A percentile compares a stretch with the other conserved stretches of the same genome.
These are phyloP conservation scores for Ecliptopera silaceata DNA, from an alignment of 2,888 invertebrate genomes.

Conservation along the genomic window DNA sequence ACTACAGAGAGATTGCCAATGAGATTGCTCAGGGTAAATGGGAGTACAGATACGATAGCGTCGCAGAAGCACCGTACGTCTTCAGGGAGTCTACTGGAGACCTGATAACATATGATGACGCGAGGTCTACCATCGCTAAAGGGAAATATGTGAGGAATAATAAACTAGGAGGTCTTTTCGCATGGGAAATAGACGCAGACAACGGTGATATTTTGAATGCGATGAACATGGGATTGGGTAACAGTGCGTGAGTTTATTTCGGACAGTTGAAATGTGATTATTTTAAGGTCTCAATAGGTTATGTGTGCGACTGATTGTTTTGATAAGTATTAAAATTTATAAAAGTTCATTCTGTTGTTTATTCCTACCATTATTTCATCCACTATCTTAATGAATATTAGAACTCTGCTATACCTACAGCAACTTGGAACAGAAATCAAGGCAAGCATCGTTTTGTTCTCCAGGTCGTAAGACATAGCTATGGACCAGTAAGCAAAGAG, in stretches of 20 bases:
- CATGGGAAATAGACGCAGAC: conserved; percentile 78
- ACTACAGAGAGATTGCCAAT: conserved; percentile 73
- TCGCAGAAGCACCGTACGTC: conserved; percentile 77
- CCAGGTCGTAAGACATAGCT: too few species aligned
- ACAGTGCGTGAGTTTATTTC: conserved; percentile 50
- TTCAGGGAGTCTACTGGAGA: conserved; percentile 72
- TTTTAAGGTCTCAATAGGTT: conserved; percentile 33
- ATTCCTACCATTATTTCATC: not conserved
- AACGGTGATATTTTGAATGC: conserved; percentile 76
- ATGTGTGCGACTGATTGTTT: conserved; percentile 30
- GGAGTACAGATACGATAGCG: conserved; percentile 74
- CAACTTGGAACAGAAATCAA: too few species aligned
- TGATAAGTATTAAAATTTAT: conserved; percentile 25
- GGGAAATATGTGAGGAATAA: conserved; percentile 77
- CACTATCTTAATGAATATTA: too few species aligned
- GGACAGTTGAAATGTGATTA: conserved; percentile 30
- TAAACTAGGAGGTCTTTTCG: conserved; percentile 73
- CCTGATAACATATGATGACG: conserved; percentile 73
- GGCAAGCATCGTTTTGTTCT: too few species aligned
- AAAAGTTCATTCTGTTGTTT: conserved; percentile 6
- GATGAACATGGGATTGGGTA: conserved; percentile 77
- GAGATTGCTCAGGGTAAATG: conserved; percentile 71
- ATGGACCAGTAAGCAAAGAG: too few species aligned
- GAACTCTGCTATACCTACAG: too few species aligned
- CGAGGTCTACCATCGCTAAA: conserved; percentile 74